phyloP scores from a whole-genome alignment of 2,113 vertebrate species.

The Delphinus delphis region DNA sequence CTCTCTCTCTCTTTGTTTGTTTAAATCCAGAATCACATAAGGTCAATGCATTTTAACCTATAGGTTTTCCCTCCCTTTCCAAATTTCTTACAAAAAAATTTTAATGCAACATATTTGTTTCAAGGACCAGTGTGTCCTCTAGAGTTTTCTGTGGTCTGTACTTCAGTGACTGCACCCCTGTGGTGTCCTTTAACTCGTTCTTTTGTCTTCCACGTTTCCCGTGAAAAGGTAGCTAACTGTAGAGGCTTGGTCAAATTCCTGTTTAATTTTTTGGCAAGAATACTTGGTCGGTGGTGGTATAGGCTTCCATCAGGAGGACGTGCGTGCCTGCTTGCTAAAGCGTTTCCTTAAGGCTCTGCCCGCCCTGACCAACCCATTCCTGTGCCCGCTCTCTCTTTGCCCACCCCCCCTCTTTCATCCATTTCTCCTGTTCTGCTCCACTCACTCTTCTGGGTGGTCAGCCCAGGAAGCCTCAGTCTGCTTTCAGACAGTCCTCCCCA shows the following conservation, averaged over 20 bases:
- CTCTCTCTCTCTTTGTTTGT: neutral
- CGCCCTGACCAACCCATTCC: fast-evolving
- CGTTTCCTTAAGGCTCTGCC: neutral
- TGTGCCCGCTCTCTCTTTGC: fast-evolving
- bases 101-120: neutral
- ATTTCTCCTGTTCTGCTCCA: neutral
- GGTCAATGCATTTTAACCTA: neutral
- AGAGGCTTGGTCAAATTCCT: neutral
- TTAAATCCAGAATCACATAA: neutral
- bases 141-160: neutral
- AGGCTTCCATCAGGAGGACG: fast-evolving
- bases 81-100: neutral
- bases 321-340: fast-evolving
- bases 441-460: slow-evolving; percentile 56
- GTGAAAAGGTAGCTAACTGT: neutral
- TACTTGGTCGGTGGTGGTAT: fast-evolving
- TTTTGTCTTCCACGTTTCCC: neutral
- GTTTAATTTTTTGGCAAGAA: neutral
- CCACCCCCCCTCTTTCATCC: neutral
- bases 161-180: neutral
- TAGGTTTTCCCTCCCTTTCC: neutral
- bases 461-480: neutral
- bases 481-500: slow-evolving; percentile 22
- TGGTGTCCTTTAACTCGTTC: neutral
- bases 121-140: neutral